Percentiles rank a stretch among this genome's conserved stretches.
phyloP scores from a whole-genome alignment of 2,113 vertebrate genomes.

The Sardina pilchardus region DNA sequence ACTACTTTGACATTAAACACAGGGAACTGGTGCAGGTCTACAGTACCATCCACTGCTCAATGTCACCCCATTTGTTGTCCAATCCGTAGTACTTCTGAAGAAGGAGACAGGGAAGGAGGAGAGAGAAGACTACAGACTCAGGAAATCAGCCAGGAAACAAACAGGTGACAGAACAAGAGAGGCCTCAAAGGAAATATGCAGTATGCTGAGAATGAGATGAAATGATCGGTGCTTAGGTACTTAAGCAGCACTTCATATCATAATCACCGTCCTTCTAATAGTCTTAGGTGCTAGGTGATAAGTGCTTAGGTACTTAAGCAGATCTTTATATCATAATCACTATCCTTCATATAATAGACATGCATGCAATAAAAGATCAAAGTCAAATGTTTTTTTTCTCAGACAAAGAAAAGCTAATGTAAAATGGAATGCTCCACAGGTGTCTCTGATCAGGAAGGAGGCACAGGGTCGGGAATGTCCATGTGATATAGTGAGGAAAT shows the following conservation, averaged over 20 bases:
- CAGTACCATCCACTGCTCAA: conserved; percentile 98
- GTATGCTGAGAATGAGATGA: neutral
- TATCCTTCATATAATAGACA: neutral
- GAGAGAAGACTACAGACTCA: too few relatives aligned
- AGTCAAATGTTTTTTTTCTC: neutral
- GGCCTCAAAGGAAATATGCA: neutral
- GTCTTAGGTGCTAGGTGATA: too few relatives aligned
- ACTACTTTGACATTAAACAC: neutral
- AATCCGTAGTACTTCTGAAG: conserved; percentile 92
- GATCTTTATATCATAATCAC: neutral
- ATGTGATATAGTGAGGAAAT: neutral
- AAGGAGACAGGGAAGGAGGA: conserved; percentile 23
- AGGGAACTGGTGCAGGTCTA: conserved; percentile 8
- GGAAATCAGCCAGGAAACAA: conserved; percentile 12
- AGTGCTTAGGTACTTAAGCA: neutral
- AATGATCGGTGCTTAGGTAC: neutral
- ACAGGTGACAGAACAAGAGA: conserved; percentile 23
- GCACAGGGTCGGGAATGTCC: neutral
- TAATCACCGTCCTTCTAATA: neutral
- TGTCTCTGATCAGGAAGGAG: neutral
- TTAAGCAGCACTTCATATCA: neutral
- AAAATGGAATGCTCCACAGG: neutral
- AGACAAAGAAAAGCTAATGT: neutral
- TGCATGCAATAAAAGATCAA: neutral
- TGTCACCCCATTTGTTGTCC: conserved; percentile 93